Base-by-base conservation (phyloP, 2,888 invertebrate species). In the Ectemnius lituratus region DNA sequence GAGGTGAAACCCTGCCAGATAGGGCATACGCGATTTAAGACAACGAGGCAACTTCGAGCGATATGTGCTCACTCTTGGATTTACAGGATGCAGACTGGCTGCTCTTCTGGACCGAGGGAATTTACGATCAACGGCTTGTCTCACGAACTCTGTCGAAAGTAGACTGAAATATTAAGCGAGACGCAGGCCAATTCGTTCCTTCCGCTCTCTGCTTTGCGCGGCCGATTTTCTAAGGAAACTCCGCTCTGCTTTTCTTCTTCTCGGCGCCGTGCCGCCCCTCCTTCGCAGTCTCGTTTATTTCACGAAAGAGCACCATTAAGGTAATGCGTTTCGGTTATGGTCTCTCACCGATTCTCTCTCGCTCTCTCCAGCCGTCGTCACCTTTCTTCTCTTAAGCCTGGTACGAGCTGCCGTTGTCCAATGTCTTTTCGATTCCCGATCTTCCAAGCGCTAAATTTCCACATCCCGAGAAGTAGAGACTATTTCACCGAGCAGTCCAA, bases 321-420 rank as follows among this genome's bases (percentile, higher is more conserved):
- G 68, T 68, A 68, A 68, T 68, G 68, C 68, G 62, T 68, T 68
- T 62, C 62, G 62, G 56, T 68, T 68, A 62, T 68, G 61, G 62
- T 27, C 56, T 37, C 37, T 37, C 37, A 11, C 37, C 52, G 62
- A 60, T 23, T 23, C 23, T 37, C 8, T 37, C 37, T 37, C 37
- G 37, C 11, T 27, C 56, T 52, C 11, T 49, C 67, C 28, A 14
- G 62, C 62, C 62, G 57, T 68, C 62, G 57, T 52, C 62, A 46
- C 67, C 49, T 57, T 67, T 57, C 60, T 8, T 8, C 28, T 45
- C 28, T 28, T 56, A 37, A 60, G n/a, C 27, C 59, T 27, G 59
- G 13, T 13, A 23, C 68, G 46, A 56, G 8, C 8, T 5, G 52
- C 20, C 52, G 47, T 13, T 13, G 8, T 4, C 47, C 37, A 6